Evolutionary conservation across 2,797 vertebrate species (phyloP), one percentile per base, ranked within the genome.

Genomic region (Microctenopoma lineatum): DNA sequence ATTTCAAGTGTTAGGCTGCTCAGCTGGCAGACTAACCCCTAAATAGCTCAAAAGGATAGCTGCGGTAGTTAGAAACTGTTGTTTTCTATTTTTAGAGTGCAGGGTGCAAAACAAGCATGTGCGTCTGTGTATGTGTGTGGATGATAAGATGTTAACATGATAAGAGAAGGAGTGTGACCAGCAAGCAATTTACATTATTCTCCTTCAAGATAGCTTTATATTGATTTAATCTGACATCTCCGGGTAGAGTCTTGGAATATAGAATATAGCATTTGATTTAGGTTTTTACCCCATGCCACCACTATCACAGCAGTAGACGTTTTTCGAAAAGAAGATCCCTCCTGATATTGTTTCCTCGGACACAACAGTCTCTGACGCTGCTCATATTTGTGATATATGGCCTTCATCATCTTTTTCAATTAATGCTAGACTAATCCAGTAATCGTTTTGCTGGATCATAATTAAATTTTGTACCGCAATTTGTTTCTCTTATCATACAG

Each of bases 401-500:
- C 83, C 80, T 85, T 86, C 70, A 69, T 86, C 76, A 56, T 65
- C 79, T 78, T 45, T 90, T 92, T 88, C 85, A 89, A 89, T 89
- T 89, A 89, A 73, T 79, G 66, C 53, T 50, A 70, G 66, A 70
- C 85, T 89, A 91, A 91, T 90, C 89, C 86, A 85, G 72, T 92
- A 90, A 93, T 92, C 90, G 29, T 77, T 70, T 76, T 62, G 70
- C 78, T 72, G 71, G 82, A 92, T 94, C 92, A 92, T 93, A 93
- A 94, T 94, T 92, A 91, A 21, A 90, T 92, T 92, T 88, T 83
- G 77, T 74, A 70, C 66, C 71, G 61, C 84, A 88, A 90, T 88
- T 89, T 86, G 74, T 87, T 89, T 80, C 83, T 66, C 75, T 86
- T 87, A 89, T 92, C 88, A 48, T 57, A 52, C 59, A 66, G 60